Base-by-base conservation (phyloP, 2,797 vertebrate genomes). In the Artibeus jamaicensis region DNA sequence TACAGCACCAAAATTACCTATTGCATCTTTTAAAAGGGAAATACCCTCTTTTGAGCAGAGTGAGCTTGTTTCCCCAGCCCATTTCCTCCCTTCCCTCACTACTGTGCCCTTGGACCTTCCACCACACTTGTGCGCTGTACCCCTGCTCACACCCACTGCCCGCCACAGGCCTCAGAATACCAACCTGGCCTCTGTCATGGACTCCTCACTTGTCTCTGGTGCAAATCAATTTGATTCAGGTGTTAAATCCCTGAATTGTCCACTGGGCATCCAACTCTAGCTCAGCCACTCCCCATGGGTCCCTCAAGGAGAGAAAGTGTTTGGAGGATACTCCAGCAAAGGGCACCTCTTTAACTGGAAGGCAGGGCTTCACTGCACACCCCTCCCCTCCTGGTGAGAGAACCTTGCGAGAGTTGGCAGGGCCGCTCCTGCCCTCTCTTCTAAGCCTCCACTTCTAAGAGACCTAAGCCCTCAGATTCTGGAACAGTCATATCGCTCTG, bases 11-110 rank as follows among this genome's bases (percentile, higher is more conserved):
- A n/a, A 67, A 59, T 74, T 77, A 86, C n/a, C 65, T 70, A 39
- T 3, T 53, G 21, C 34, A 57, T 44, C 59, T 68, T 90, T 86
- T 9, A 34, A 77, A 93, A 89, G 53, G 16, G 50, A 89, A 77
- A 22, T 76, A 9, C 0, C 15, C 42, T 79, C 22, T 68, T 84
- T 34, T 68, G 78, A 94, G 24, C 39, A 67, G n/a, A 67, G 21
- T 34, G 4, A 57, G 6, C 29, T 71, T 21, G 1, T 78, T 77
- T 89, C 24, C 14, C 11, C 2, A 2, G 21, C 9, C 6, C 5
- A 5, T 42, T 42, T 90, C 67, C 26, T 32, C 39, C 46, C n/a
- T 68, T 37, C 7, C 44, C 37, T 83, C 6, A 2, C 26, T 42
- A 34, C 19, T 22, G 8, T 34, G 24, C 16, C 14, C 67, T 59